Conservation (phyloP, 2,888 invertebrate species). For the Oxyteleia sp. region DNA sequence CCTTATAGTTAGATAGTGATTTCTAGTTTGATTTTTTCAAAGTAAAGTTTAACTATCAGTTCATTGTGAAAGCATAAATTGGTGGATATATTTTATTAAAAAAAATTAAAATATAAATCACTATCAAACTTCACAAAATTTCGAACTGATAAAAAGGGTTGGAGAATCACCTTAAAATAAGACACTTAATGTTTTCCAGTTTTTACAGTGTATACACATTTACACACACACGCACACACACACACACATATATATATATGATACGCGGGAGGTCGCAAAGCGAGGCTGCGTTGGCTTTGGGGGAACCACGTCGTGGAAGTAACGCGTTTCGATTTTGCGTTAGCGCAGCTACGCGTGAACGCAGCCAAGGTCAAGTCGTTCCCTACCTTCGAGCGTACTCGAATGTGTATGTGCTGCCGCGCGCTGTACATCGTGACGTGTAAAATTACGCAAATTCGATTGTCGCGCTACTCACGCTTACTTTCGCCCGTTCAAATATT, state of each 20-base stretch:
- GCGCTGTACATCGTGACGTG: constrained; percentile 30
- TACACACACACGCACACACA: too few species aligned
- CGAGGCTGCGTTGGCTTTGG: constrained; percentile 85
- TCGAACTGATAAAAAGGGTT: too few species aligned
- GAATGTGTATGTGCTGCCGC: constrained; percentile 67
- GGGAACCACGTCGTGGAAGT: constrained; percentile 87
- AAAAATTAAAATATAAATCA: too few species aligned
- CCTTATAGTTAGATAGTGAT: too few species aligned
- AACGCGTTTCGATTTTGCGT: constrained; percentile 88
- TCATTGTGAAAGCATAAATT: too few species aligned
- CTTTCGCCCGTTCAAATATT: constrained; percentile 43
- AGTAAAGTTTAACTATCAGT: too few species aligned
- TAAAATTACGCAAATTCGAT: constrained; percentile 64
- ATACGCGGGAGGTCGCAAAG: constrained; percentile 78
- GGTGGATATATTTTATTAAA: too few species aligned
- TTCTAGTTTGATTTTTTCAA: too few species aligned
- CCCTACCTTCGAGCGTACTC: constrained; percentile 83
- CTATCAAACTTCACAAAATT: too few species aligned
- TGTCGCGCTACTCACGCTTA: constrained; percentile 26
- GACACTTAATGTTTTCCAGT: too few species aligned
- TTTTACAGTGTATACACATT: too few species aligned
- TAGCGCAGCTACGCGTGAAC: constrained; percentile 88
- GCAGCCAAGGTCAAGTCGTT: constrained; percentile 88
- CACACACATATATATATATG: constrained; percentile 47
- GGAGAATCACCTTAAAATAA: too few species aligned